A percentile compares a stretch with the other conserved stretches of the same genome.
Evolutionary conservation across 2,888 invertebrate species (phyloP).

Genomic region (Choreutis nemorana): DNA sequence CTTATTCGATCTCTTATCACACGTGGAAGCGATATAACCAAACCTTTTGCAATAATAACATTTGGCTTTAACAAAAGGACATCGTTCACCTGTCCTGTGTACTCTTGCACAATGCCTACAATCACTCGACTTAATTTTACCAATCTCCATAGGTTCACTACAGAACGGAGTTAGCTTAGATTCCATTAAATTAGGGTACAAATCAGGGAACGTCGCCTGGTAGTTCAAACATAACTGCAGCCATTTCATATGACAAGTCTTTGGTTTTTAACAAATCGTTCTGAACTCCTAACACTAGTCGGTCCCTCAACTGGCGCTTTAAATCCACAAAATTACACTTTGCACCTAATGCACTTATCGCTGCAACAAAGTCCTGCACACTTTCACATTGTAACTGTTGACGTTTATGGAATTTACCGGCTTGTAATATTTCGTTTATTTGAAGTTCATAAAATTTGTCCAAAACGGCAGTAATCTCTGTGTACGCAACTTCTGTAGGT

Average conservation of each 20-base stretch:
- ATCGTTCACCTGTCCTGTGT: not conserved
- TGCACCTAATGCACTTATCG: not conserved
- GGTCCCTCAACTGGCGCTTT: conserved; percentile 3
- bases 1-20: not conserved
- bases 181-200: not conserved
- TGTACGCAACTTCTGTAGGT: not conserved
- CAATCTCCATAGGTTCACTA: not conserved
- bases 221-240: not conserved
- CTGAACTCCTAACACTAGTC: conserved; percentile 2
- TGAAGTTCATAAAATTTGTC: conserved; percentile 3
- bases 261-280: not conserved
- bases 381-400: not conserved
- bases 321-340: conserved; percentile 3
- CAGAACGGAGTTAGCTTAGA: too few species aligned
- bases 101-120: not conserved
- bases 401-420: conserved; percentile 1
- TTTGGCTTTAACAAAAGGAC: not conserved
- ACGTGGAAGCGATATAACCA: not conserved
- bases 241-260: not conserved
- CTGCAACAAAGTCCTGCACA: conserved; percentile 2
- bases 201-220: not conserved
- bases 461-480: not conserved
- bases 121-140: not conserved
- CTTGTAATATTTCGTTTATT: conserved; percentile 1
- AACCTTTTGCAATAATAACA: not conserved